These are phyloP conservation scores for Linhomoeus sp. DNA, from an alignment of 2,888 invertebrate genomes.

Conservation along the genomic window DNA sequence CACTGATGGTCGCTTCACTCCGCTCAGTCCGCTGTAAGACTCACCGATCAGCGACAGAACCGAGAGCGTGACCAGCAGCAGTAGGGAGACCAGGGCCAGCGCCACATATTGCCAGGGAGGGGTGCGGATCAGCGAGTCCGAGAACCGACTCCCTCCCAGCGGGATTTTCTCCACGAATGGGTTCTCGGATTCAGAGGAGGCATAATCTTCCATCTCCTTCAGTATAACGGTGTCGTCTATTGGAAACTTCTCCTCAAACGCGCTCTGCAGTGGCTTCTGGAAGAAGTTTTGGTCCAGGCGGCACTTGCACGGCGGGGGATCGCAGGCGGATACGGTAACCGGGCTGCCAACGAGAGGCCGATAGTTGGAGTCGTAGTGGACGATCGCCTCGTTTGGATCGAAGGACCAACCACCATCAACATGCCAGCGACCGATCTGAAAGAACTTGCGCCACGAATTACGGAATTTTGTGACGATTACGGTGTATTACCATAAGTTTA, in stretches of 20 bases:
- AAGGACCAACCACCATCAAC: too few relatives aligned
- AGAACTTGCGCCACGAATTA: too few relatives aligned
- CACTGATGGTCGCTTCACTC: constrained; percentile 15
- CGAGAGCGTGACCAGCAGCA: constrained; percentile 11
- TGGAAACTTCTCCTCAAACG: constrained; percentile 7
- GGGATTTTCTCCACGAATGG: too few relatives aligned
- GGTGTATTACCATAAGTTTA: too few relatives aligned
- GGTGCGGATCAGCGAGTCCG: constrained; percentile 10
- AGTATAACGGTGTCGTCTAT: constrained; percentile 8
- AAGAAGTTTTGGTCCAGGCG: constrained; percentile 19
- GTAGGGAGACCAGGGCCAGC: constrained; percentile 13
- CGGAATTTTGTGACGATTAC: too few relatives aligned
- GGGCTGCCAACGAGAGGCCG: not conserved
- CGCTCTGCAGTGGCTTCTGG: constrained; percentile 7
- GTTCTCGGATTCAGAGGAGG: too few relatives aligned
- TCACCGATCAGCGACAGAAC: constrained; percentile 14
- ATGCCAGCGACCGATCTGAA: too few relatives aligned
- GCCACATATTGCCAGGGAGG: constrained; percentile 16
- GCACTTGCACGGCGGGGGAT: constrained; percentile 23
- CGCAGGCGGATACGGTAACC: constrained; percentile 11
- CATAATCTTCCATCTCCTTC: too few relatives aligned
- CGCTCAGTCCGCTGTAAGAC: constrained; percentile 12
- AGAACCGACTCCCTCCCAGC: too few relatives aligned
- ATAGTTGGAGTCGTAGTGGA: too few relatives aligned
- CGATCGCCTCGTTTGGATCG: too few relatives aligned